Evolutionary conservation across 2,113 vertebrate genomes (phyloP).

Genomic region (Nematolebias whitei): DNA sequence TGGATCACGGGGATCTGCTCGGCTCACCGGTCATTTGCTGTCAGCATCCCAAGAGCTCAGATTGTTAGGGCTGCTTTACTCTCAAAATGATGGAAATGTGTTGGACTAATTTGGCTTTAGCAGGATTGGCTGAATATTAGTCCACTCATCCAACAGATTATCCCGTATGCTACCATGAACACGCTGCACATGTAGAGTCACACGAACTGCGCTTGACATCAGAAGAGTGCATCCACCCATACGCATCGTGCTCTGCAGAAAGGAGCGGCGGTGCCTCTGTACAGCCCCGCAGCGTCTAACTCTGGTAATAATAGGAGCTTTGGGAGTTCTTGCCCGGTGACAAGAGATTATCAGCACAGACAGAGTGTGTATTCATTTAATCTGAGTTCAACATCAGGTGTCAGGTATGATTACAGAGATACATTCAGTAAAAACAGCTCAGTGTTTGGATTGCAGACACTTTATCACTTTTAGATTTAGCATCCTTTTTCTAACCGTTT

Average conservation of each 20-base stretch:
- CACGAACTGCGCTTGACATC: conserved; percentile 37
- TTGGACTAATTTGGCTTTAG: conserved; percentile 79
- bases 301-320: conserved; percentile 49
- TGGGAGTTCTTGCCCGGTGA: conserved; percentile 54
- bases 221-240: background rate
- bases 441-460: conserved; percentile 8
- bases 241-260: background rate
- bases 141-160: conserved; percentile 75
- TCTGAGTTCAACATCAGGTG: conserved; percentile 65
- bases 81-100: conserved; percentile 73
- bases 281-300: conserved; percentile 38
- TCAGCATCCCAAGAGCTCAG: conserved; percentile 63
- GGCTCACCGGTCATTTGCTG: conserved; percentile 72
- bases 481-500: no score
- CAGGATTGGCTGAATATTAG: conserved; percentile 75
- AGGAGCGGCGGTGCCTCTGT: conserved; percentile 34
- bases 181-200: conserved; percentile 48
- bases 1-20: conserved; percentile 69
- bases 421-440: conserved; percentile 15
- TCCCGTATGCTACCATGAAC: conserved; percentile 53
- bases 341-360: conserved; percentile 60
- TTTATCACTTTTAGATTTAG: background rate
- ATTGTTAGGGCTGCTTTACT: conserved; percentile 66
- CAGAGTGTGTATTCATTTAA: conserved; percentile 58
- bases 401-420: conserved; percentile 44